phyloP scores from a whole-genome alignment of 2,888 invertebrate genomes.

The Lysandra bellargus region DNA sequence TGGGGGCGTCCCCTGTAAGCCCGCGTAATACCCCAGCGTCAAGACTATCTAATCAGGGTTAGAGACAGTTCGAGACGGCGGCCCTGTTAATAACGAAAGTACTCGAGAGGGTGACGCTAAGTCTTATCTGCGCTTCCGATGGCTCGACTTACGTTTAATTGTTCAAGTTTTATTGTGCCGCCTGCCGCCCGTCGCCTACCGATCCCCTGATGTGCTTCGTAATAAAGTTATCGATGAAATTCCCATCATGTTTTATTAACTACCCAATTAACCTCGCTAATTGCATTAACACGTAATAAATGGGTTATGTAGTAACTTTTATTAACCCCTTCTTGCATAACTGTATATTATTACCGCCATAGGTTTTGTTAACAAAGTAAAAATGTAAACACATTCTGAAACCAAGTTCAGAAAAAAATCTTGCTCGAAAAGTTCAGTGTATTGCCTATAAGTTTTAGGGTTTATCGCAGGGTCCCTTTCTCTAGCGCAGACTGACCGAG shows the following conservation, averaged over 20 bases:
- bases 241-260: slow-evolving; percentile 27
- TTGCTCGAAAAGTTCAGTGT: not conserved
- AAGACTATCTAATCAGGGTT: slow-evolving; percentile 53
- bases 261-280: slow-evolving; percentile 7
- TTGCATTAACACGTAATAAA: slow-evolving; percentile 9
- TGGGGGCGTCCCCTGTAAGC: slow-evolving; percentile 40
- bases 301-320: not conserved
- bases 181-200: slow-evolving; percentile 38
- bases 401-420: not conserved
- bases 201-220: slow-evolving; percentile 43
- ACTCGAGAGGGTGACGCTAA: slow-evolving; percentile 63
- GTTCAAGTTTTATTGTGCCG: slow-evolving; percentile 75
- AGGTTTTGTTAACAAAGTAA: no score
- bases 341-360: not conserved
- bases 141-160: slow-evolving; percentile 75
- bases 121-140: slow-evolving; percentile 70
- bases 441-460: slow-evolving; percentile 15
- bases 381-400: no score
- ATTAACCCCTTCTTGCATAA: not conserved
- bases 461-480: slow-evolving; percentile 17
- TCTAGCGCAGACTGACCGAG: not conserved
- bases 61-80: slow-evolving; percentile 46
- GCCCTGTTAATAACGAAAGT: slow-evolving; percentile 69
- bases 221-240: slow-evolving; percentile 59
- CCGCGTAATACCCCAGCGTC: slow-evolving; percentile 41